These are phyloP conservation scores for Hydrozoanthus tunicans DNA, from an alignment of 64 coral and sea anemone species.

Conservation along the genomic window DNA sequence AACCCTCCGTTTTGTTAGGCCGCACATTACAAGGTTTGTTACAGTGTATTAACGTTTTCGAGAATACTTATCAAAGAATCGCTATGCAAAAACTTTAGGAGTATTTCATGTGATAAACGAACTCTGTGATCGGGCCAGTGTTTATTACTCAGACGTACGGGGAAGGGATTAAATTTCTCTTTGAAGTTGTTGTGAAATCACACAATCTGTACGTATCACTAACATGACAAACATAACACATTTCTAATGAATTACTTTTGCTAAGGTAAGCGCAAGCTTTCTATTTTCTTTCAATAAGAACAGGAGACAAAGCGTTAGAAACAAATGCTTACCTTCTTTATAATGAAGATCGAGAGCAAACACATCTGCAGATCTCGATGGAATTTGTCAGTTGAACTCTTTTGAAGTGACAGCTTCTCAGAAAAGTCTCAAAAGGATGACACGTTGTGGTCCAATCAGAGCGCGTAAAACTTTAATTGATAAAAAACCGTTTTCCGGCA, in stretches of 20 bases:
- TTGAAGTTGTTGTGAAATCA: conserved; percentile 31
- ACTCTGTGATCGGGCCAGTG: no score
- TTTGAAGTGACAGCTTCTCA: conserved; percentile 54
- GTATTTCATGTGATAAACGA: no score
- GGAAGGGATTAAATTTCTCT: conserved; percentile 55
- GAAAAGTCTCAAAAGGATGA: conserved; percentile 49
- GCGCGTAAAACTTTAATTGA: conserved; percentile 14
- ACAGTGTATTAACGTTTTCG: no score
- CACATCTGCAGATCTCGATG: conserved; percentile 52
- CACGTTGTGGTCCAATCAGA: conserved; percentile 51
- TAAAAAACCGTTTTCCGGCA: conserved; percentile 8
- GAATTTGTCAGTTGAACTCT: conserved; percentile 59
- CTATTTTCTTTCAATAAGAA: not conserved
- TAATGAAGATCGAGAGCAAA: conserved; percentile 45
- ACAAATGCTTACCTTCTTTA: conserved; percentile 28
- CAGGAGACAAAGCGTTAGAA: not conserved
- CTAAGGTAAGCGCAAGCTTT: no score
- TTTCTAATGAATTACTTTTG: not conserved
- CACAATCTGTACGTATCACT: not conserved
- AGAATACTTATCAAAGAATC: no score
- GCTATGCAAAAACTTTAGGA: no score
- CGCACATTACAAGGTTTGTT: no score
- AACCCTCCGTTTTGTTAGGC: no score
- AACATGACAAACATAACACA: not conserved
- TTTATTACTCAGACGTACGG: not conserved